Evolutionary conservation across 2,797 vertebrate genomes (phyloP), one percentile per base, ranked within the genome.

Genomic region (Enteromius afrohamiltoni): DNA sequence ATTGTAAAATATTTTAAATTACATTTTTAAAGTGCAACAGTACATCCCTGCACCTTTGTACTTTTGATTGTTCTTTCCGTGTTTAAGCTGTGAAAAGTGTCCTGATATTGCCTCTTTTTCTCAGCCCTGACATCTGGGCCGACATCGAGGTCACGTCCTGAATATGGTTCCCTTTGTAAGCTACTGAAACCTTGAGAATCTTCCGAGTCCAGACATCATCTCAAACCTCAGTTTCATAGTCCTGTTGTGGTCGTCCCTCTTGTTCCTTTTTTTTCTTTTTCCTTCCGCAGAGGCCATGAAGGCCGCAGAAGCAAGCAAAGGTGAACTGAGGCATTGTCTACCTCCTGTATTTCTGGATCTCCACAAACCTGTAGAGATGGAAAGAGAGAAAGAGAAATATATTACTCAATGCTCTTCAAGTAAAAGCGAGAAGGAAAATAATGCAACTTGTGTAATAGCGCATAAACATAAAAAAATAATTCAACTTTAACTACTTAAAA

Each of bases 221-320:
- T 96, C 93, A 96, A 89, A 96, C 95, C 0, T 90, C 93, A 0
- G 95, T 96, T 87, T 96, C 95, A 88, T 93, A 93, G 85, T 94
- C 89, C 58, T 83, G 87, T 17, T n/a, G 85, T 7, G 65, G 87
- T 37, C n/a, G 68, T 85, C 71, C 68, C 90, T 1, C 91, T 92
- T 0, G 95, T 83, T 90, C 85, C 85, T 85, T 93, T 89, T 93
- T 93, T 90, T 96, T 96, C 85, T 78, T 93, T 77, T 85, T 91
- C 90, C 91, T 91, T 89, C 94, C 92, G 92, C 97, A 97, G 92
- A 97, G 96, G 91, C 96, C 95, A 11, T 97, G 96, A 87, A 98
- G 95, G 88, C 96, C 96, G 0, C 97, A 99, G 93, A 99, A 98
- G 87, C 97, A 99, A 92, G 96, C 96, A 1, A 97, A 98, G 87